A percentile compares a stretch with the other conserved stretches of the same genome.
These are phyloP conservation scores for Neoseiulus cucumeris DNA, from an alignment of 1,140 invertebrate species.

Conservation along the genomic window DNA sequence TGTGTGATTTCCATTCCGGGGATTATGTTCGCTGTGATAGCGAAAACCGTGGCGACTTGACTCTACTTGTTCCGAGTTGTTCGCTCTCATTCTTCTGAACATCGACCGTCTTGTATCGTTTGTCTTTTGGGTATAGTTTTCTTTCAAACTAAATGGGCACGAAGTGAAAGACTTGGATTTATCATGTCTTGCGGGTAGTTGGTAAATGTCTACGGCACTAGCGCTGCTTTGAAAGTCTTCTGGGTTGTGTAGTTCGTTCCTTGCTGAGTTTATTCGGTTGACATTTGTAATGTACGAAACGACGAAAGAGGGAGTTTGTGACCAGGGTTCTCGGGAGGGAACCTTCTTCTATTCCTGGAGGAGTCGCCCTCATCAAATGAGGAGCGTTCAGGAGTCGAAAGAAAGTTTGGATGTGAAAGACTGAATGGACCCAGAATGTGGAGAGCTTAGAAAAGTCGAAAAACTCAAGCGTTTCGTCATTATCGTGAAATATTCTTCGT, in stretches of 20 bases:
- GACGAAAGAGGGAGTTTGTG: neutral
- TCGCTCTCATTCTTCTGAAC: neutral
- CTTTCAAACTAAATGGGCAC: neutral
- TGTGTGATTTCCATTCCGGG: neutral
- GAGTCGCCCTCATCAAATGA: no score
- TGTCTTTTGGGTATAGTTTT: neutral
- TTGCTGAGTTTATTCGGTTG: neutral
- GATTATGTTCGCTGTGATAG: neutral
- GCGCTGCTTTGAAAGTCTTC: neutral
- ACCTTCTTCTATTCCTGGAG: no score
- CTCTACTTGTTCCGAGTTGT: neutral
- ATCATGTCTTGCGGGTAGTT: neutral
- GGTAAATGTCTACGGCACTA: neutral
- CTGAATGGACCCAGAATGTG: no score
- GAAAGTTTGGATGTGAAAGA: no score
- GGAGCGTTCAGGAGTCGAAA: no score
- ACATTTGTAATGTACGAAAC: neutral
- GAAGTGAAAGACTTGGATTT: slow-evolving; percentile 11
- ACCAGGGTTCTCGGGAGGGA: no score
- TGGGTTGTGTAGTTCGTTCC: neutral
- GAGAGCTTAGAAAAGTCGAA: no score
- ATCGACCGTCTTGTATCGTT: neutral
- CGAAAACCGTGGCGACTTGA: neutral
- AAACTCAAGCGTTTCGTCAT: no score
- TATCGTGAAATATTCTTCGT: no score